Percentiles rank a stretch among this genome's conserved stretches.
Evolutionary conservation across 2,113 vertebrate genomes (phyloP).

Genomic region (Tauraco erythrolophus): DNA sequence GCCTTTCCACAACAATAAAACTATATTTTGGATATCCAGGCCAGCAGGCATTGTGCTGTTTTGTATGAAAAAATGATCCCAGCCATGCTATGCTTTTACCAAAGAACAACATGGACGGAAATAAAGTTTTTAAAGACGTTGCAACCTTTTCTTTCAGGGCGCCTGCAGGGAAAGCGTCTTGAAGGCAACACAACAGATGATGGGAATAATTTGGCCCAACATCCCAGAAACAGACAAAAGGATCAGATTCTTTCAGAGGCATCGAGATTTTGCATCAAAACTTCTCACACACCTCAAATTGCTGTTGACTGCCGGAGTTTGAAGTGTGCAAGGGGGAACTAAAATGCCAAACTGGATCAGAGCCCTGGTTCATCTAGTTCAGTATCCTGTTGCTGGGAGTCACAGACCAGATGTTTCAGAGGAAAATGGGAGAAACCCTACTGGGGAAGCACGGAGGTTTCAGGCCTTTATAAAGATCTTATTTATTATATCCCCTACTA

Average conservation of each 20-base stretch:
- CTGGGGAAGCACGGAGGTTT: neutral
- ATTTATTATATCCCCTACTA: neutral
- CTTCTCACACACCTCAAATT: neutral
- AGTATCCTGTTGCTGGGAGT: neutral
- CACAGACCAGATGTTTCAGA: neutral
- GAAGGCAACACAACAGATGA: neutral
- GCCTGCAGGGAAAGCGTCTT: neutral
- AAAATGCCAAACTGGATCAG: neutral
- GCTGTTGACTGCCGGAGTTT: neutral
- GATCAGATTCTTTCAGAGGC: neutral
- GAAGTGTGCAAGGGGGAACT: neutral
- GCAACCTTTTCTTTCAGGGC: neutral
- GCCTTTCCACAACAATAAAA: slow-evolving; percentile 69
- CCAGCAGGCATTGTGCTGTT: slow-evolving; percentile 53
- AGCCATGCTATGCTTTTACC: slow-evolving; percentile 1
- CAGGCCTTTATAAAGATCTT: neutral
- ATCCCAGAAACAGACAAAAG: neutral
- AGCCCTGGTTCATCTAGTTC: neutral
- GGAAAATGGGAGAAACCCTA: neutral
- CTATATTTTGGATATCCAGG: slow-evolving; percentile 44
- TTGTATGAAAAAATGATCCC: neutral
- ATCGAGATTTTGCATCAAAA: neutral
- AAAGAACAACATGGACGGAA: slow-evolving; percentile 34
- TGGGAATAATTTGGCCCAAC: neutral
- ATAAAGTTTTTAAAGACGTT: neutral